Base-by-base conservation (phyloP, 2,888 invertebrate species). In the Lymantria dispar region DNA sequence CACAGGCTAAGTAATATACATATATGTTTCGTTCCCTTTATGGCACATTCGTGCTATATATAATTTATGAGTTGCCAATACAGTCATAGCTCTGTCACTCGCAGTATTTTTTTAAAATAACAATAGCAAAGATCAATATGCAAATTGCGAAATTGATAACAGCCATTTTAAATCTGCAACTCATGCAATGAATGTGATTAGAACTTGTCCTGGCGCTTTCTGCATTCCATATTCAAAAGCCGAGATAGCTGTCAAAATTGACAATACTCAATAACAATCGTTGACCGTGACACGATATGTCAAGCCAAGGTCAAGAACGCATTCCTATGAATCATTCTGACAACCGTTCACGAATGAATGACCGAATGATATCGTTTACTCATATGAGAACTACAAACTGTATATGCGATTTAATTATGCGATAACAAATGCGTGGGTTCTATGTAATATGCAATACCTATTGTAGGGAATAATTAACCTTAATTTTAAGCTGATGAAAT, bases 211-310 rank as follows among this genome's bases (percentile, higher is more conserved):
- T 45, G 48, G 48, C 38, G 54, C 62, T 55, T 66, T 62, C 58
- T 54, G 58, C 67, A 66, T 66, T 66, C 66, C 63, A 58, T 58
- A 58, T 10, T 65, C 46, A 57, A 66, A 60, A 56, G 52, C 51
- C 55, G 60, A 66, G 70, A 71, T 59, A 73, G 68, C 80, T 85
- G 84, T 83, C 86, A 83, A 74, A 78, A 59, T 60, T 74, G 74
- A 83, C 81, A 83, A 75, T 74, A 64, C 68, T 51, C 58, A 66
- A 68, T 68, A 74, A 71, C 68, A 69, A 70, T 71, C 50, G 46
- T 56, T 50, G 72, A 56, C 85, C 83, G 78, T 84, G 83, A 84
- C 85, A 76, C 54, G 61, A 62, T 65, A 69, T 78, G 76, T 76
- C 74, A 77, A 60, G 47, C 48, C 74, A 79, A 78, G 78, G 78